phyloP scores from a whole-genome alignment of 2,113 vertebrate species.

The Ochotona princeps region DNA sequence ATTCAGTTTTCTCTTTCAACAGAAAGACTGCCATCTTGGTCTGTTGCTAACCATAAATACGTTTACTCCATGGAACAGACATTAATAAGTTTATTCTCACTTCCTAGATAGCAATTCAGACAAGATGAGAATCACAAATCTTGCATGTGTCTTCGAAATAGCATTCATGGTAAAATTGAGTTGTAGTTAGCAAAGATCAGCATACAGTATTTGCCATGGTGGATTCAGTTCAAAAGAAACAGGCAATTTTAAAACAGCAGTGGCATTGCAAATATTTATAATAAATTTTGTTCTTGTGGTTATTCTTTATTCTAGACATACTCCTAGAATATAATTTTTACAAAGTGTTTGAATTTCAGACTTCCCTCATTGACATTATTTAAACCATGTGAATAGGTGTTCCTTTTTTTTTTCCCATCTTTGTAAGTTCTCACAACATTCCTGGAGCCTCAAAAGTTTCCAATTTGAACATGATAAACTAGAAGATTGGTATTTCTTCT shows the following conservation, averaged over 20 bases:
- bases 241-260: neutral
- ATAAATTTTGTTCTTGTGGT: neutral
- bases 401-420: neutral
- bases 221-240: neutral
- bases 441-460: neutral
- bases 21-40: conserved; percentile 44
- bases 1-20: conserved; percentile 46
- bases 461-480: neutral
- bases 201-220: neutral
- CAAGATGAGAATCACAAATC: neutral
- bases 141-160: neutral
- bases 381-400: neutral
- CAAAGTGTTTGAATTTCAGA: neutral
- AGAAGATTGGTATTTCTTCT: neutral
- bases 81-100: neutral
- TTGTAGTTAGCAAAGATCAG: neutral
- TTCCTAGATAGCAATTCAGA: neutral
- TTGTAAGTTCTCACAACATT: neutral
- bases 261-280: neutral
- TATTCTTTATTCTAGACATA: neutral
- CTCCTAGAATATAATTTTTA: neutral
- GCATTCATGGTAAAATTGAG: neutral
- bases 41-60: neutral
- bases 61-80: conserved; percentile 8
- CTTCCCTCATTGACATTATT: neutral